Base-by-base conservation (phyloP, 2,113 vertebrate species). In the Tetrao urogallus region DNA sequence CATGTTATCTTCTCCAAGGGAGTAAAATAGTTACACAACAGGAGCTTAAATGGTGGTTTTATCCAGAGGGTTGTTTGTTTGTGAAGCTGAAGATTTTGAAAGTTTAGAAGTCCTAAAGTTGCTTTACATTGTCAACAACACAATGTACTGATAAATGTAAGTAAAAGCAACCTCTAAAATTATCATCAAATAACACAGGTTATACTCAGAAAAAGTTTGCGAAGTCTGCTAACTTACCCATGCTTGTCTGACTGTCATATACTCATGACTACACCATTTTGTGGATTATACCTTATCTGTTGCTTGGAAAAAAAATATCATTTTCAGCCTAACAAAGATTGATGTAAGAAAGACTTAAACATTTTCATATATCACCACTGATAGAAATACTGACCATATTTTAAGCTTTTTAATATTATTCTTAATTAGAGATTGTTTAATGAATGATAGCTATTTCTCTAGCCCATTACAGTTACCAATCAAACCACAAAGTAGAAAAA, bases 1-100 rank as follows among this genome's bases (percentile, higher is more conserved):
- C 42, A 43, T 89, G 95, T 90, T 96, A 96, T 96, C 96, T 97
- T 97, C 97, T 97, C 94, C 69, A 60, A 82, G 57, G 89, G 95
- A 96, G 90, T 71, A 85, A 96, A 97, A 96, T 48, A 72, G 64
- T 72, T 86, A 69, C 84, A 28, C 96, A 78, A 70, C n/a, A 32
- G 88, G 94, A 91, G 50, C 32, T 82, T 90, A 92, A 69, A 76
- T 34, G 40, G 63, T 56, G 28, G 70, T 25, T 96, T 95, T 88
- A 90, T 56, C 89, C 8, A 6, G 42, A 90, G 40, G 77, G 93
- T 94, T 94, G 95, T 85, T 94, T 82, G 56, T 58, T 40, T 85
- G 70, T 82, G 86, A 96, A 93, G 50, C 76, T 86, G 95, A 50
- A 0, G 0, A 63, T 75, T 92, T 94, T 81, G 67, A 77, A 95